Conservation (phyloP, 2,797 vertebrate species). For the Leucoraja ocellata region DNA sequence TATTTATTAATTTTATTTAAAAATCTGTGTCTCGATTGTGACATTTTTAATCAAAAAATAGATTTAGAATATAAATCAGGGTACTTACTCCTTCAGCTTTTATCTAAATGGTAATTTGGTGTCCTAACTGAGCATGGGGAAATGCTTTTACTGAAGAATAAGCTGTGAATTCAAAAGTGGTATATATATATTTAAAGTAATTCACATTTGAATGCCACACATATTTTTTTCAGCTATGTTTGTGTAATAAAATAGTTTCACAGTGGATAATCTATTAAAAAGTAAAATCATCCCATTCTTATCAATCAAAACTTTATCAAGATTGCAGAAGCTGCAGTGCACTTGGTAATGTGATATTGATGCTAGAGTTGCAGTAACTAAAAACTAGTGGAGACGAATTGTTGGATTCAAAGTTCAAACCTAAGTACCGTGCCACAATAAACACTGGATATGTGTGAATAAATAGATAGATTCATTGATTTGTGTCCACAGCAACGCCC, state of each 20-base stretch:
- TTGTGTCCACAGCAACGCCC: constrained; percentile 43
- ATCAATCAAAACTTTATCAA: constrained; percentile 60
- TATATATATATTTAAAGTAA: not conserved
- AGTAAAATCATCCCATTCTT: constrained; percentile 69
- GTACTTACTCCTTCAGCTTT: constrained; percentile 55
- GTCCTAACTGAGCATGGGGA: constrained; percentile 51
- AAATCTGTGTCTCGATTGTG: constrained; percentile 16
- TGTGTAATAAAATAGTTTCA: constrained; percentile 9
- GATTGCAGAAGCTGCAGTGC: constrained; percentile 60
- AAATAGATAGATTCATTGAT: constrained; percentile 35
- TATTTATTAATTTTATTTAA: constrained; percentile 44
- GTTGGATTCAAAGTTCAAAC: not conserved
- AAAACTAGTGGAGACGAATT: constrained; percentile 34
- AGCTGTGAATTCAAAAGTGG: constrained; percentile 37
- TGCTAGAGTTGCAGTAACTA: not conserved
- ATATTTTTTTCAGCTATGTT: not conserved
- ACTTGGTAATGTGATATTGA: constrained; percentile 43
- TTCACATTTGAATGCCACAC: not conserved
- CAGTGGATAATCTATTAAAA: constrained; percentile 76
- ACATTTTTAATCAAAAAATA: constrained; percentile 47
- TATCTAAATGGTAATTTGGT: constrained; percentile 62
- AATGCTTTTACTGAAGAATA: constrained; percentile 46
- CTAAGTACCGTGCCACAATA: not conserved
- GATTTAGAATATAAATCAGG: constrained; percentile 43
- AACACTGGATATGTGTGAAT: not conserved